A percentile compares a stretch with the other conserved stretches of the same genome.
Conservation (phyloP, 1,140 invertebrate genomes). For the Drosophila guanche region DNA sequence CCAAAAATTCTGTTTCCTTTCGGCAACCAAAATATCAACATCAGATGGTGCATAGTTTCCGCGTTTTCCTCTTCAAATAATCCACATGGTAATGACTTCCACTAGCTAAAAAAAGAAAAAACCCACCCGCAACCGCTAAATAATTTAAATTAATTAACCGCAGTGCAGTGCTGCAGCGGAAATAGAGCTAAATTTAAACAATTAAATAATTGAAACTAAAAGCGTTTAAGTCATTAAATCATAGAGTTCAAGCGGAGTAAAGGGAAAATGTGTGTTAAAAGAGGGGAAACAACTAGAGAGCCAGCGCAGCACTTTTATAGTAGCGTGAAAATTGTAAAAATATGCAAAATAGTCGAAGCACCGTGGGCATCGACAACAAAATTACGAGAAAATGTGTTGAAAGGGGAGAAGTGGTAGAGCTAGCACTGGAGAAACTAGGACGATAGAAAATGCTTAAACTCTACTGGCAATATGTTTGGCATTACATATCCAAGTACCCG, state of each 20-base stretch:
- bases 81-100: constrained; percentile 10
- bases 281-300: neutral
- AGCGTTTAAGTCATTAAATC: constrained; percentile 70
- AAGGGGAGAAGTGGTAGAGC: neutral
- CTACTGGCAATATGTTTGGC: constrained; percentile 34
- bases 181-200: constrained; percentile 41
- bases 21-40: neutral
- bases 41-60: constrained; percentile 11
- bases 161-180: constrained; percentile 1
- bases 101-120: constrained; percentile 5
- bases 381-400: constrained; percentile 6
- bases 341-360: constrained; percentile 54
- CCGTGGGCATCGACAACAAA: constrained; percentile 12
- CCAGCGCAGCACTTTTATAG: constrained; percentile 42
- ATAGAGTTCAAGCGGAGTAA: neutral
- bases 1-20: constrained; percentile 3
- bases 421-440: no score
- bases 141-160: constrained; percentile 73
- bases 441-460: neutral
- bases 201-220: constrained; percentile 71
- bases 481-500: constrained; percentile 11
- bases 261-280: constrained; percentile 5
- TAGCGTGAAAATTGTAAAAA: constrained; percentile 52
- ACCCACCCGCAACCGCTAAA: constrained; percentile 43
- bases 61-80: constrained; percentile 5